Base-by-base conservation (phyloP, 2,888 invertebrate genomes). In the Hemaris fuciformis region DNA sequence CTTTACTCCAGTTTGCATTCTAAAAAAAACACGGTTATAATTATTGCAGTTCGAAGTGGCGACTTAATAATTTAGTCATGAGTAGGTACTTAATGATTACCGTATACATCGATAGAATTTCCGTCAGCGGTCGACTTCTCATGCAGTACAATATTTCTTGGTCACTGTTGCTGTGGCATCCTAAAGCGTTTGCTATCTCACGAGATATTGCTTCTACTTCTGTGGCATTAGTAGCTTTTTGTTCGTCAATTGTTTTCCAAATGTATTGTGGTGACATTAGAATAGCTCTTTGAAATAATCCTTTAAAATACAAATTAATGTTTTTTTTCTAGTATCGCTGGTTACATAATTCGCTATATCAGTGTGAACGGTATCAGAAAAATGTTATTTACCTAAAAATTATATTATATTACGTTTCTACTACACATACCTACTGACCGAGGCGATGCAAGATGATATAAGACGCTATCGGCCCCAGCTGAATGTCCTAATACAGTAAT, bases 401-500 rank as follows among this genome's bases (percentile, higher is more conserved):
- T n/a, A n/a, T n/a, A n/a, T n/a, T n/a, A 10, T 34, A 3, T 2
- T 34, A 34, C 3, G 6, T 8, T 20, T 43, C 20, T 18, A 2
- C 3, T 13, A 10, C 23, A 53, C 53, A 66, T 73, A 95, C 95
- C 95, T 72, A 89, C 83, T n/a, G 95, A 93, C 69, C 95, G 90
- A 27, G 95, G 94, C 13, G 96, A 95, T 23, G 94, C 87, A 71
- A 96, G 92, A 75, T 96, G 96, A 68, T 95, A 91, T 58, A 95
- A 84, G 3, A 95, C 94, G 73, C 95, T 94, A 34, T 95, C 94
- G 2, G 96, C 96, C 8, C 96, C 96, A 38, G 96, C 95, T 25
- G 96, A 96, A 84, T 98, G 96, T 0, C 98, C 98, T 74, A 97
- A 93, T 0, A 98, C 81, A 0, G 97, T 97, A n/a, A 98, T 94